A percentile compares a stretch with the other conserved stretches of the same genome.
Conservation (phyloP, 1,140 invertebrate genomes). For the Campoletis sonorensis region DNA sequence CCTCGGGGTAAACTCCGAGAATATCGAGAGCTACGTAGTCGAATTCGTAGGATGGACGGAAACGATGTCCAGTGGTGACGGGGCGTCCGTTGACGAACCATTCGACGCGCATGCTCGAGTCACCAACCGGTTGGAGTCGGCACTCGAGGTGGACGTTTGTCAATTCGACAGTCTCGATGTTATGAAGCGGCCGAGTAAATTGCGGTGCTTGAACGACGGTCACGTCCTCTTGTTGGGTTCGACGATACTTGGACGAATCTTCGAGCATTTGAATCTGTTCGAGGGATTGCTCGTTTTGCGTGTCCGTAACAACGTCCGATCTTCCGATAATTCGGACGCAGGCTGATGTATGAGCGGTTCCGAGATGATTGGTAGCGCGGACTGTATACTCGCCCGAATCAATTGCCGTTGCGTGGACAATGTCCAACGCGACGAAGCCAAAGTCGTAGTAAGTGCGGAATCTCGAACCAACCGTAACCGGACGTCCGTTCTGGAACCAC, state of each 20-base stretch:
- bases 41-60: slow-evolving; percentile 97
- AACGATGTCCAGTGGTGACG: slow-evolving; percentile 93
- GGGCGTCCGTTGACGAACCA: slow-evolving; percentile 97
- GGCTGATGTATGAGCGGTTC: slow-evolving; percentile 93
- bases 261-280: slow-evolving; percentile 97
- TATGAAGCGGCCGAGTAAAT: slow-evolving; percentile 92
- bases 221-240: slow-evolving; percentile 85
- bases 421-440: slow-evolving; percentile 94
- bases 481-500: slow-evolving; percentile 95
- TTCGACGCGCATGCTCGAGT: slow-evolving; percentile 96
- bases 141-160: slow-evolving; percentile 96
- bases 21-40: slow-evolving; percentile 98
- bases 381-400: slow-evolving; percentile 97
- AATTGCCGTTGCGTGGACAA: slow-evolving; percentile 89
- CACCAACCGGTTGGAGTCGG: slow-evolving; percentile 94
- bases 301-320: slow-evolving; percentile 93
- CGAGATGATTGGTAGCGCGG: slow-evolving; percentile 93
- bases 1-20: slow-evolving; percentile 95
- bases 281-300: slow-evolving; percentile 95
- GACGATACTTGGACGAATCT: slow-evolving; percentile 85
- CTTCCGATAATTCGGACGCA: slow-evolving; percentile 90
- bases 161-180: slow-evolving; percentile 93
- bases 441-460: slow-evolving; percentile 97
- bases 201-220: slow-evolving; percentile 89
- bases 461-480: slow-evolving; percentile 91